Conservation (phyloP, 2,888 invertebrate genomes). For the Monoplex corrugatus region DNA sequence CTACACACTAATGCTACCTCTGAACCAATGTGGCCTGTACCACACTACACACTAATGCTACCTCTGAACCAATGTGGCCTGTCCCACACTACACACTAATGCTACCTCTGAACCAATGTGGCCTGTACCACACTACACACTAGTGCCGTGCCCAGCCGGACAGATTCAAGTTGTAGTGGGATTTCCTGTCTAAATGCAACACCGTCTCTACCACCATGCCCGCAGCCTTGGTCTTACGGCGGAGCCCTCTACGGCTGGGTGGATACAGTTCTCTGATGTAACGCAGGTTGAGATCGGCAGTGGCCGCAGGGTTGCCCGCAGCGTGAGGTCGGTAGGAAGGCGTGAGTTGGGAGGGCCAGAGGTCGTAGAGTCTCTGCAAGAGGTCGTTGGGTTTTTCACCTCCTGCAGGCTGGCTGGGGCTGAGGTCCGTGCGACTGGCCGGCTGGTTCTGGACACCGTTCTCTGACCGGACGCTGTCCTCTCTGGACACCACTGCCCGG, state of each 20-base stretch:
- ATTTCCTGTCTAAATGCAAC: neutral
- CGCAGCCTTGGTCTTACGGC: neutral
- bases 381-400: slow-evolving; percentile 32
- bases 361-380: slow-evolving; percentile 21
- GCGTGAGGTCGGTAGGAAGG: slow-evolving; percentile 15
- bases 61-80: too few relatives aligned
- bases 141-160: neutral
- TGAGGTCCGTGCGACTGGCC: neutral
- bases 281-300: slow-evolving; percentile 26
- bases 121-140: too few relatives aligned
- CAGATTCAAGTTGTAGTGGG: neutral
- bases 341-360: neutral
- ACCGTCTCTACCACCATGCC: neutral
- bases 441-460: neutral
- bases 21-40: too few relatives aligned
- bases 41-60: too few relatives aligned
- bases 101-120: too few relatives aligned
- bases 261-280: slow-evolving; percentile 33
- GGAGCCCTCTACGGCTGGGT: neutral
- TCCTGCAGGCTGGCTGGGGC: neutral
- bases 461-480: neutral
- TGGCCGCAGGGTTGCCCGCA: neutral
- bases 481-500: too few relatives aligned
- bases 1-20: too few relatives aligned
- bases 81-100: too few relatives aligned